Percentiles rank a stretch among this genome's conserved stretches.
phyloP scores from a whole-genome alignment of 53 echinoderm and acorn worm genomes.

The Zoroaster sp. region DNA sequence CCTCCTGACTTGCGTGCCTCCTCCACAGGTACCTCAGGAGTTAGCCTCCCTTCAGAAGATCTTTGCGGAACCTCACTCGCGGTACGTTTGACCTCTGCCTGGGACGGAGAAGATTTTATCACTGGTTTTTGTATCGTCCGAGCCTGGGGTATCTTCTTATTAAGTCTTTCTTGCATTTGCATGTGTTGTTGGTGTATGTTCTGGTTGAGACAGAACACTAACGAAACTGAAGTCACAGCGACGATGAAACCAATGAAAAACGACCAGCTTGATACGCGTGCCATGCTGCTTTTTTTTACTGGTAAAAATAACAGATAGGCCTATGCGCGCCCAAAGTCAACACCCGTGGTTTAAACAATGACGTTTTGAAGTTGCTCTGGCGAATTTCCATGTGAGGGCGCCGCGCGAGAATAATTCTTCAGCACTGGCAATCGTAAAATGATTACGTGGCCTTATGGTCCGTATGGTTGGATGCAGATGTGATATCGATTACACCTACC shows the following conservation, averaged over 20 bases:
- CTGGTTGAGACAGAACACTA: not conserved
- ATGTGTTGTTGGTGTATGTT: not conserved
- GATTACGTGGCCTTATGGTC: not conserved
- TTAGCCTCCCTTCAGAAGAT: not conserved
- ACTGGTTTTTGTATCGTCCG: not conserved
- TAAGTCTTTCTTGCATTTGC: not conserved
- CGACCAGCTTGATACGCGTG: not conserved
- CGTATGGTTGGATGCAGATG: not conserved
- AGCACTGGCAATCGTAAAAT: not conserved
- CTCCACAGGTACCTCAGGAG: not conserved
- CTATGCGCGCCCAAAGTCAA: no score
- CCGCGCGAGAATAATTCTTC: not conserved
- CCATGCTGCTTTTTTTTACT: no score
- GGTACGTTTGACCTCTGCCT: not conserved
- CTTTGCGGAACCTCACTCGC: not conserved
- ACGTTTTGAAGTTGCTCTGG: no score
- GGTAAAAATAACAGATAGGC: no score
- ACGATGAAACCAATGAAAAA: not conserved
- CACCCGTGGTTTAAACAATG: no score
- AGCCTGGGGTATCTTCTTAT: not conserved
- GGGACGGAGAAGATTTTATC: not conserved
- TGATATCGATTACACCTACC: not conserved
- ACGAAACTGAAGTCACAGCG: not conserved
- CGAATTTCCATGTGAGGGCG: no score
- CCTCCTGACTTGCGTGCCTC: not conserved